These are phyloP conservation scores for Ameiurus melas DNA, from an alignment of 2,113 vertebrate species.

Conservation along the genomic window DNA sequence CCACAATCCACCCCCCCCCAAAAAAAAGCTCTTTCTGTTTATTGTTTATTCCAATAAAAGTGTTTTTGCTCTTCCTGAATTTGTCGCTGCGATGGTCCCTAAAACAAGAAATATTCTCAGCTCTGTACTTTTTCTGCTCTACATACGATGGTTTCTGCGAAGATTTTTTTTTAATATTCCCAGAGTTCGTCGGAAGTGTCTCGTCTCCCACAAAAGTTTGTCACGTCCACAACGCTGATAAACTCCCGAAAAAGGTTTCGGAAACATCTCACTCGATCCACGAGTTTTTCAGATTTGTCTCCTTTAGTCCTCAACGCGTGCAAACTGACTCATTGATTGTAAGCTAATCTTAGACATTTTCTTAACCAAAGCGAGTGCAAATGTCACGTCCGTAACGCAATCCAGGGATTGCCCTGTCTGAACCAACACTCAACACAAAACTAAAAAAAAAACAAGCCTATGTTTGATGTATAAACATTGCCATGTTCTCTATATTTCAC, in stretches of 20 bases:
- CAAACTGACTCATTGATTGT: neutral
- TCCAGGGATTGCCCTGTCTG: neutral
- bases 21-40: neutral
- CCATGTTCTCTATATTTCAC: too few relatives aligned
- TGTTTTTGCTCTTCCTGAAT: neutral
- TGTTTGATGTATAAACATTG: too few relatives aligned
- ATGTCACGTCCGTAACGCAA: neutral
- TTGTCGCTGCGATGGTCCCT: too few relatives aligned
- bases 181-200: too few relatives aligned
- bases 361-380: neutral
- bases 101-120: neutral
- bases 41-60: neutral
- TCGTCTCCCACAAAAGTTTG: too few relatives aligned
- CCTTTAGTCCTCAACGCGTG: neutral
- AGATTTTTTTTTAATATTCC: too few relatives aligned
- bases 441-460: too few relatives aligned
- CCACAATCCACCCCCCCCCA: too few relatives aligned
- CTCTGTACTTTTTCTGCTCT: too few relatives aligned
- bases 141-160: too few relatives aligned
- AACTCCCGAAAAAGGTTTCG: neutral
- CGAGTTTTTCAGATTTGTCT: neutral
- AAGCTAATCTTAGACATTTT: neutral
- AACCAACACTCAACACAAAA: neutral
- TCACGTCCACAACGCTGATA: neutral
- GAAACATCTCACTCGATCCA: neutral